Percentiles rank a stretch among this genome's conserved stretches.
Evolutionary conservation across 2,113 vertebrate genomes (phyloP).

Genomic region (Pycnonotus jocosus): DNA sequence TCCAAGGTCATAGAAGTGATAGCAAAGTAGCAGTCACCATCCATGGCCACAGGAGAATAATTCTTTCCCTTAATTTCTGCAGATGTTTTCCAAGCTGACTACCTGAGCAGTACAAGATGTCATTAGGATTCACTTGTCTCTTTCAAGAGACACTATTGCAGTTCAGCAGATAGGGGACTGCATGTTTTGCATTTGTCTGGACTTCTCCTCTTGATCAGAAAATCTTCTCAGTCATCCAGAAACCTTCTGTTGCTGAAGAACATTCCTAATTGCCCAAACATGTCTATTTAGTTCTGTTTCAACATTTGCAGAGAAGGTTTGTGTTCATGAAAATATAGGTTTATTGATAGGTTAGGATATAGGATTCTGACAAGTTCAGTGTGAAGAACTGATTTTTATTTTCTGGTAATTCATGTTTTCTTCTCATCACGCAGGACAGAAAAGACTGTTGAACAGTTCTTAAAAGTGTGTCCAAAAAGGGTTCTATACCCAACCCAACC

Average conservation of each 20-base stretch:
- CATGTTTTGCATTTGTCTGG: background rate
- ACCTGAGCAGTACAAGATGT: background rate
- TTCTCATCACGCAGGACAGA: background rate
- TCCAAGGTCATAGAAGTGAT: background rate
- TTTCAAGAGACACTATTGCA: background rate
- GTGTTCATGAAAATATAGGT: background rate
- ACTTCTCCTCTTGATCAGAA: background rate
- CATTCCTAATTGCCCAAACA: fast-evolving
- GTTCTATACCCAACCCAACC: background rate
- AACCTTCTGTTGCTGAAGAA: background rate
- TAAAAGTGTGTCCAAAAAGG: background rate
- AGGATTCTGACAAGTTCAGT: background rate
- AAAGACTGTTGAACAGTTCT: background rate
- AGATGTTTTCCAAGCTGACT: background rate
- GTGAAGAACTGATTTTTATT: background rate
- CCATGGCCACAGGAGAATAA: background rate
- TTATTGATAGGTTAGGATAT: background rate
- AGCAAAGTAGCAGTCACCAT: background rate
- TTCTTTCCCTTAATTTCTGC: background rate
- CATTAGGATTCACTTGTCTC: background rate
- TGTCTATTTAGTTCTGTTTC: background rate
- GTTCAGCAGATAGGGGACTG: background rate
- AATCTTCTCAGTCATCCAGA: background rate
- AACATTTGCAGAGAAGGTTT: background rate
- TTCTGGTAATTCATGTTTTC: background rate